Evolutionary conservation across 2,113 vertebrate species (phyloP), one percentile per base, ranked within the genome.

Genomic region (Ondatra zibethicus): DNA sequence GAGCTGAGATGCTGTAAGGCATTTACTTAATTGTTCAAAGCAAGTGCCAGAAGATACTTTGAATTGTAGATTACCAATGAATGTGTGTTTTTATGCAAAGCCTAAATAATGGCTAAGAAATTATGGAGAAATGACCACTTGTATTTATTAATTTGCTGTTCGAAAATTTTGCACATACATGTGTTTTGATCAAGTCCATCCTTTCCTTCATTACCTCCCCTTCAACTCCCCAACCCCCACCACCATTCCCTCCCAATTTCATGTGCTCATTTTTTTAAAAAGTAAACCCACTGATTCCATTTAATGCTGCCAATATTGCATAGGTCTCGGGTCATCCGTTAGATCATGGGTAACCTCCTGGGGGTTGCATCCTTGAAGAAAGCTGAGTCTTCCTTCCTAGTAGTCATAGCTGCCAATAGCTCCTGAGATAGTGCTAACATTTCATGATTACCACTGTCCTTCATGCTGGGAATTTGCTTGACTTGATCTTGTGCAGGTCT

Each of bases 11-110:
- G 61, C 50, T 65, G 36, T 14, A 88, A 87, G 36, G 2, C 25
- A 58, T 84, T 55, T 76, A 42, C 58, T 72, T 73, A 92, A 92
- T 70, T 65, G 55, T 5, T 72, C 19, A 55, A 81, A 92, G 12
- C 2, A 36, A 96, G 87, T 47, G 50, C 2, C 7, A 84, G 84
- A 88, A 82, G 7, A 88, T 87, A 75, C 61, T 93, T 96, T 93
- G 39, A 81, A 80, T 89, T 88, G 70, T 65, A 94, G 42, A 11
- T 58, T 75, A 36, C 55, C n/a, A 61, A 39, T 73, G 87, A 89
- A 70, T 86, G 5, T 80, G 25, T 68, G 6, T 70, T 92, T 58
- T 87, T 58, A 29, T n/a, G 4, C 3, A 61, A 97, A 80, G 29
- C 29, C 31, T 92, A 92, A 90, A 88, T 78, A 81, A 81, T 77